Conservation (phyloP, 2,797 vertebrate species). For the Gadopsis marmoratus region DNA sequence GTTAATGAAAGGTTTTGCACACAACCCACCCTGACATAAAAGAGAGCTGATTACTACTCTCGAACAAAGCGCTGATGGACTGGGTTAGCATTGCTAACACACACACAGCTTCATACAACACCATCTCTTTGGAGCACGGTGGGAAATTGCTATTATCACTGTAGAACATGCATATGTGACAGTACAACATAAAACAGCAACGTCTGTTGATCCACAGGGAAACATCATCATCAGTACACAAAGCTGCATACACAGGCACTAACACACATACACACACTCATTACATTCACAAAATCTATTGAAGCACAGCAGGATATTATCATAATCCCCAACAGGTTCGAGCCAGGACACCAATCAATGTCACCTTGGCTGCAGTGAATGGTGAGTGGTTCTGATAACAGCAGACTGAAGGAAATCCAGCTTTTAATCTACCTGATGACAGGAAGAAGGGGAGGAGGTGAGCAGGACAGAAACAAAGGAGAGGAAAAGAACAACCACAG, state of each 20-base stretch:
- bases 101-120: conserved; percentile 21
- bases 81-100: conserved; percentile 30
- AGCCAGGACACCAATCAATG: conserved; percentile 73
- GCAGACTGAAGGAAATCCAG: conserved; percentile 57
- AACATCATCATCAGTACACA: conserved; percentile 57
- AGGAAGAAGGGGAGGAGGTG: conserved; percentile 28
- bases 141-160: conserved; percentile 45
- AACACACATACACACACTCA: conserved; percentile 9
- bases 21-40: conserved; percentile 62
- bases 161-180: conserved; percentile 46
- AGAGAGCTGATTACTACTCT: conserved; percentile 59
- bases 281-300: conserved; percentile 48
- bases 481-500: conserved; percentile 51
- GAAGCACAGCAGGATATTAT: conserved; percentile 72
- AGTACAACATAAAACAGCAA: conserved; percentile 51
- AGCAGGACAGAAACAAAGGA: conserved; percentile 39
- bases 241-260: conserved; percentile 29
- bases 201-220: conserved; percentile 30
- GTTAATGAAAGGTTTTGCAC: conserved; percentile 67
- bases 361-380: conserved; percentile 63
- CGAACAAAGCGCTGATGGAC: conserved; percentile 53
- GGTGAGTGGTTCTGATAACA: conserved; percentile 53
- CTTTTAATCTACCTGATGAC: conserved; percentile 57
- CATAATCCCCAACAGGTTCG: conserved; percentile 72
- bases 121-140: conserved; percentile 26